Conservation (phyloP, 92 coral and sea anemone genomes). For the Parazoanthus darwini region DNA sequence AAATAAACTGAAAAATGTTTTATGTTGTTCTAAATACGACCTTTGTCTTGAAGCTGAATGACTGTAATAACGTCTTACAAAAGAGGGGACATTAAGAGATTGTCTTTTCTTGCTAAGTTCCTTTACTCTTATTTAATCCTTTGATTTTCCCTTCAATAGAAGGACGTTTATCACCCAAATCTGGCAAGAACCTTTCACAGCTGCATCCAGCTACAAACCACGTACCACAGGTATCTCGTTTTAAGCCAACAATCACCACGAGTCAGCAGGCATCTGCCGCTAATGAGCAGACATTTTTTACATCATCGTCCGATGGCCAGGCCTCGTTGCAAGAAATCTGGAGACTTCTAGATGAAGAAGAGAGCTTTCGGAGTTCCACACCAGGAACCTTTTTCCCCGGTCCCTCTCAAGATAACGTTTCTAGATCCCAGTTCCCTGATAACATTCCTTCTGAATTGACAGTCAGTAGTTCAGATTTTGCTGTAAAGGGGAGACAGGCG, state of each 20-base stretch:
- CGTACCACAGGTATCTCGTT: slow-evolving; percentile 42
- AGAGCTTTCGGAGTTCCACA: slow-evolving; percentile 77
- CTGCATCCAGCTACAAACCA: slow-evolving; percentile 12
- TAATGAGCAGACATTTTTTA: slow-evolving; percentile 66
- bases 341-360: slow-evolving; percentile 95
- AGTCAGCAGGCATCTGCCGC: slow-evolving; percentile 63
- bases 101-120: neutral
- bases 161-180: slow-evolving; percentile 6
- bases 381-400: slow-evolving; percentile 63
- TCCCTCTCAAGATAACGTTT: slow-evolving; percentile 19
- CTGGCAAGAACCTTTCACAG: neutral
- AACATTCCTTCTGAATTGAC: slow-evolving; percentile 63
- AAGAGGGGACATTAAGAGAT: neutral
- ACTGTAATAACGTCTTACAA: neutral
- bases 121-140: neutral
- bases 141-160: neutral
- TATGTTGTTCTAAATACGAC: neutral
- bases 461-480: slow-evolving; percentile 67
- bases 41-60: neutral
- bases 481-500: slow-evolving; percentile 80
- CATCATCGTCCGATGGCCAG: slow-evolving; percentile 96
- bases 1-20: neutral
- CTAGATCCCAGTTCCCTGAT: slow-evolving; percentile 61
- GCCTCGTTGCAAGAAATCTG: slow-evolving; percentile 94
- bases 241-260: slow-evolving; percentile 42